phyloP scores from a whole-genome alignment of 1,140 invertebrate species.

The Mamestra configurata region DNA sequence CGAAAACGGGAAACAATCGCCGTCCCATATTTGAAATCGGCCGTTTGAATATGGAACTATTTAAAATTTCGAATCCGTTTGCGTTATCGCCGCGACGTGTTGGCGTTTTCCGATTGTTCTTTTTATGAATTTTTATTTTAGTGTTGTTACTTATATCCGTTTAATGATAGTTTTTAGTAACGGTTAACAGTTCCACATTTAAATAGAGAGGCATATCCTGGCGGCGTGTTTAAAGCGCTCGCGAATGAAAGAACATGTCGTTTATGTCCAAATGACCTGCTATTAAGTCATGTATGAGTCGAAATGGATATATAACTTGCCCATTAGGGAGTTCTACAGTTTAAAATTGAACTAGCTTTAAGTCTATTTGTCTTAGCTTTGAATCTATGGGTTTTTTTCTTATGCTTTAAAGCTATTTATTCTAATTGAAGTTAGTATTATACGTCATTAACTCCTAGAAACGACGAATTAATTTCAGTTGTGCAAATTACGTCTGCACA shows the following conservation, averaged over 20 bases:
- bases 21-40: slow-evolving; percentile 83
- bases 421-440: neutral
- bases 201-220: slow-evolving; percentile 51
- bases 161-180: slow-evolving; percentile 57
- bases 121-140: slow-evolving; percentile 73
- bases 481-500: neutral
- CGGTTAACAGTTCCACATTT: slow-evolving; percentile 45
- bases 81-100: slow-evolving; percentile 85
- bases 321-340: slow-evolving; percentile 17
- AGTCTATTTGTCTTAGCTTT: neutral
- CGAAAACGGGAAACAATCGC: slow-evolving; percentile 86
- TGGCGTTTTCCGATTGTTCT: slow-evolving; percentile 85
- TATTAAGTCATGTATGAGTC: slow-evolving; percentile 42
- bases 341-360: slow-evolving; percentile 13
- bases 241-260: slow-evolving; percentile 39
- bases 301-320: slow-evolving; percentile 19
- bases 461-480: neutral
- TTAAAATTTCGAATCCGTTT: slow-evolving; percentile 87
- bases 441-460: neutral
- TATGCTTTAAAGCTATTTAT: neutral
- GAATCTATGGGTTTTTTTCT: neutral
- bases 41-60: slow-evolving; percentile 86
- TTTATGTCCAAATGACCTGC: slow-evolving; percentile 31
- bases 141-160: slow-evolving; percentile 67
- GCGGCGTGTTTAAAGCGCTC: slow-evolving; percentile 35